Evolutionary conservation across 2,113 vertebrate genomes (phyloP).

Genomic region (Leucosticte australis): DNA sequence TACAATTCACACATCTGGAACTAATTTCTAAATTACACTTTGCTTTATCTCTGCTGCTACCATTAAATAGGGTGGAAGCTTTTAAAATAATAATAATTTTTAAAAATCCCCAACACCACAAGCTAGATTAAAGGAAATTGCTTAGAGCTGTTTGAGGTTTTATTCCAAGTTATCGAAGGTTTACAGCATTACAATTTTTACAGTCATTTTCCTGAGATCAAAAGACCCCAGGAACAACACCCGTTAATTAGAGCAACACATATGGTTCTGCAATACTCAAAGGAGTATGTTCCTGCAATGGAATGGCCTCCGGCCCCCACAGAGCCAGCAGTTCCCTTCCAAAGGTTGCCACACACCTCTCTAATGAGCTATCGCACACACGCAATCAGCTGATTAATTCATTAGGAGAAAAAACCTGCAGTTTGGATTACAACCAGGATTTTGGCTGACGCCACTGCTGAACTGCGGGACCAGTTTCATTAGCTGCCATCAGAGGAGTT

Average conservation of each 20-base stretch:
- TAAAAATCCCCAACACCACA: neutral
- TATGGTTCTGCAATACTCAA: neutral
- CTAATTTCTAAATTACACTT: conserved; percentile 30
- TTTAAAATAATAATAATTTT: neutral
- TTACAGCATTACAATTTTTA: neutral
- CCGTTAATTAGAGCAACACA: conserved; percentile 43
- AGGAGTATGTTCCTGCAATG: neutral
- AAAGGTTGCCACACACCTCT: neutral
- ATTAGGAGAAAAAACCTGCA: neutral
- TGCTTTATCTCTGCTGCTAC: conserved; percentile 1
- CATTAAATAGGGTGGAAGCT: neutral
- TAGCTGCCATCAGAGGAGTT: neutral
- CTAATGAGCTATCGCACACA: neutral
- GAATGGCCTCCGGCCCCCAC: neutral
- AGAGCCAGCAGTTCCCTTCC: neutral
- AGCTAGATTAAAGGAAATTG: neutral
- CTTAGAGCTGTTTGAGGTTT: conserved; percentile 14
- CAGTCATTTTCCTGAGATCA: conserved; percentile 36
- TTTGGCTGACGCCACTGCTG: neutral
- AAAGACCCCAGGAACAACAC: neutral
- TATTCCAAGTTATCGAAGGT: neutral
- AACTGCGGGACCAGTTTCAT: neutral
- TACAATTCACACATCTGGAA: conserved; percentile 27
- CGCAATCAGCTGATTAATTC: conserved; percentile 34
- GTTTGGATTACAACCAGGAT: neutral